Evolutionary conservation across 2,888 invertebrate genomes (phyloP).

Genomic region (Cosmopolites sordidus): DNA sequence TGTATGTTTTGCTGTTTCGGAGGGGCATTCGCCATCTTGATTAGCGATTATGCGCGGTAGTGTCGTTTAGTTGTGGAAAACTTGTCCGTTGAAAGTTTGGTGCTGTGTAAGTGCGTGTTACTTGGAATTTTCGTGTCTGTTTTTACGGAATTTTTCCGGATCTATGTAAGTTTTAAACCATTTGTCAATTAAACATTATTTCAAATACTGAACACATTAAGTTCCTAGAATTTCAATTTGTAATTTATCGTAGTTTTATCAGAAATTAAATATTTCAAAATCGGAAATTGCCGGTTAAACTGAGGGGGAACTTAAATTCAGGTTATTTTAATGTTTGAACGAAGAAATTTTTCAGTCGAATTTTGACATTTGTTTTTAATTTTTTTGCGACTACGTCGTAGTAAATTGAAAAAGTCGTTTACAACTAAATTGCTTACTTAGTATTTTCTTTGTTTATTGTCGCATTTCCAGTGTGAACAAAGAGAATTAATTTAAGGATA

Average conservation of each 20-base stretch:
- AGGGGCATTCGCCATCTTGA: conserved; percentile 44
- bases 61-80: conserved; percentile 43
- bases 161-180: conserved; percentile 31
- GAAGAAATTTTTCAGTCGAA: too few relatives aligned
- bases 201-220: conserved; percentile 8
- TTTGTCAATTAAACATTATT: conserved; percentile 28
- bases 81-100: conserved; percentile 35
- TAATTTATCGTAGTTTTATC: conserved; percentile 6
- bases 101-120: conserved; percentile 35
- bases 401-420: conserved; percentile 5
- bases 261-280: conserved; percentile 1
- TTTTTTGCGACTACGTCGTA: too few relatives aligned
- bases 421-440: conserved; percentile 1
- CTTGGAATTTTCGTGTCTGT: conserved; percentile 25
- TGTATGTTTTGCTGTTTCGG: conserved; percentile 34
- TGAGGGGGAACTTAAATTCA: too few relatives aligned
- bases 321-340: too few relatives aligned
- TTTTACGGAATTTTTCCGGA: conserved; percentile 37
- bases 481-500: conserved; percentile 21
- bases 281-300: conserved; percentile 13
- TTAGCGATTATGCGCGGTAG: conserved; percentile 45
- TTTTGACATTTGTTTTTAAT: too few relatives aligned
- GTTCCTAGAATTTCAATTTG: background rate
- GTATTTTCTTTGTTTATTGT: conserved; percentile 13
- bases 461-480: conserved; percentile 13